Evolutionary conservation across 23 tunicate genomes (phyloP).

Genomic region (Styela clava): DNA sequence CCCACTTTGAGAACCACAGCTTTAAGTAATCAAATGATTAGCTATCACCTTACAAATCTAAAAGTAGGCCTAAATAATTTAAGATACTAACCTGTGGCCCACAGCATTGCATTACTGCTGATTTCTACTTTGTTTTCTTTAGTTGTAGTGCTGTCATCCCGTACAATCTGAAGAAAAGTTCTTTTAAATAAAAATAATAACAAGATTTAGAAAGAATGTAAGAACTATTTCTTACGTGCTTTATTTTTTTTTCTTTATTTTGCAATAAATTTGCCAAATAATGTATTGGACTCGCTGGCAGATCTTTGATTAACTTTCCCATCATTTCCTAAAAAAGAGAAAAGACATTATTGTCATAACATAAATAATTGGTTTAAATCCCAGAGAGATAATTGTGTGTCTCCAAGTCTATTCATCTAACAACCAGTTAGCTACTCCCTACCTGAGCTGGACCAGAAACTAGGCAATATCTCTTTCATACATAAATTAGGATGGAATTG

Average conservation of each 20-base stretch:
- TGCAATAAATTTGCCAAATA: constrained; percentile 40
- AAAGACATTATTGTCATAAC: too few relatives aligned
- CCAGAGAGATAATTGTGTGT: too few relatives aligned
- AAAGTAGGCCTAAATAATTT: too few relatives aligned
- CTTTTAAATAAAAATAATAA: not conserved
- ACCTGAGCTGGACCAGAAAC: too few relatives aligned
- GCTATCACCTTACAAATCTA: too few relatives aligned
- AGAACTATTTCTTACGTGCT: constrained; percentile 15
- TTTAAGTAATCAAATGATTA: too few relatives aligned
- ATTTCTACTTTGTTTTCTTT: constrained; percentile 15
- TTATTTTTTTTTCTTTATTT: constrained; percentile 33
- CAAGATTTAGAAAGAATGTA: not conserved
- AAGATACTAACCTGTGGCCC: constrained; percentile 31
- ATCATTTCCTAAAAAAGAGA: constrained; percentile 63
- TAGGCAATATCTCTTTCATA: too few relatives aligned
- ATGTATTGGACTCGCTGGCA: constrained; percentile 65
- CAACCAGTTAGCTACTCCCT: too few relatives aligned
- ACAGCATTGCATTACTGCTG: constrained; percentile 3
- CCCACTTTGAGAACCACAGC: too few relatives aligned
- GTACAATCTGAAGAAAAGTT: constrained; percentile 6
- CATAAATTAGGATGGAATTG: too few relatives aligned
- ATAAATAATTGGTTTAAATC: too few relatives aligned
- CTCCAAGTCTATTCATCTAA: too few relatives aligned
- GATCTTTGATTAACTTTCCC: constrained; percentile 60
- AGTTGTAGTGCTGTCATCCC: not conserved